Evolutionary conservation across 2,888 invertebrate species (phyloP).

Genomic region (Drosophila paramelanica): DNA sequence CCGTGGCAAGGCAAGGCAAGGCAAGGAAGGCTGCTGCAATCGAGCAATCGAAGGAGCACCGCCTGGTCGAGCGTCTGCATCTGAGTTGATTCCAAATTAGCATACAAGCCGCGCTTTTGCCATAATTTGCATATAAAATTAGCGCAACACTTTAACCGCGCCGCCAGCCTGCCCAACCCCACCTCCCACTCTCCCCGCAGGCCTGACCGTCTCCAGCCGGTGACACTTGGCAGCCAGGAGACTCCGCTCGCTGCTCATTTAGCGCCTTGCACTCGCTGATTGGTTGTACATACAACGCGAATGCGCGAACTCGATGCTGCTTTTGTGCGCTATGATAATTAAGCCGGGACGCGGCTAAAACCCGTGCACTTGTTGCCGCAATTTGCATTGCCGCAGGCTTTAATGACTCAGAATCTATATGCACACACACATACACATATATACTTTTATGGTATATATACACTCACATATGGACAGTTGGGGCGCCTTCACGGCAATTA

Average conservation of each 20-base stretch:
- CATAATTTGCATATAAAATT: conserved; percentile 81
- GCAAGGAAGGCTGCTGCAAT: background rate
- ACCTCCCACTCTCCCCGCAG: background rate
- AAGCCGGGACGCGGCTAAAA: conserved; percentile 47
- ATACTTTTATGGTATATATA: conserved; percentile 5
- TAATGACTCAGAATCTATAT: conserved; percentile 47
- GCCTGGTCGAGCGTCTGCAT: conserved; percentile 1
- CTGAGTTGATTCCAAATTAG: conserved; percentile 61
- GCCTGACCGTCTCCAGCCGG: conserved; percentile 15
- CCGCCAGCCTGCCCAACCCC: background rate
- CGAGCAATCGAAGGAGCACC: conserved; percentile 8
- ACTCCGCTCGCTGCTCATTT: conserved; percentile 62
- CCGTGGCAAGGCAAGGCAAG: background rate
- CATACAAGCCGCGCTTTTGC: conserved; percentile 77
- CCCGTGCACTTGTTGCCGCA: conserved; percentile 74
- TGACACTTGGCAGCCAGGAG: conserved; percentile 34
- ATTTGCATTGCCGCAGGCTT: conserved; percentile 63
- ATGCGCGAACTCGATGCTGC: background rate
- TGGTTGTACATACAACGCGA: conserved; percentile 67
- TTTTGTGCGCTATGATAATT: conserved; percentile 73
- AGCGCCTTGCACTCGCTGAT: conserved; percentile 69
- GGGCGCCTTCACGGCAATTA: conserved; percentile 79
- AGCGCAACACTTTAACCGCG: conserved; percentile 70
- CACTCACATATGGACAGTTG: conserved; percentile 20
- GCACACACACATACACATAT: background rate